Base-by-base conservation (phyloP, 2,113 vertebrate species). In the Phocoena sinus region DNA sequence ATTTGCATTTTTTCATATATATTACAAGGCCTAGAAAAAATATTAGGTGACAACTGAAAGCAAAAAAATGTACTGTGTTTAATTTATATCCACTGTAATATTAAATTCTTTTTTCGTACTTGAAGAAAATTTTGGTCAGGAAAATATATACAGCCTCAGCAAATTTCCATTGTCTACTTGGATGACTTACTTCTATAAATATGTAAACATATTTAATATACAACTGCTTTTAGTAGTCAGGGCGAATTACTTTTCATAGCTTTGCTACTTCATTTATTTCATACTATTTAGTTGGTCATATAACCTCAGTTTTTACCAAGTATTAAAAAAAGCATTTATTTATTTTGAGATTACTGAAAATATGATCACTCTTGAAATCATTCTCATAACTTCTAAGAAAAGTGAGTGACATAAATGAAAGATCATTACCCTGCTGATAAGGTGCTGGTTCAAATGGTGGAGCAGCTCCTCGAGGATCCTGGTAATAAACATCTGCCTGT, bases 401-500 rank as follows among this genome's bases (percentile, higher is more conserved):
- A 87, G 25, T 56, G 28, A 87, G 18, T 9, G 26, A 97, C 14
- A 77, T 44, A 83, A 94, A 79, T 47, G 23, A 86, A 94, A 85
- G 38, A 47, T 41, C 25, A 68, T 97, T 98, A 99, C 99, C 99
- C 98, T 99, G 97, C 31, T 99, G 98, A 97, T 99, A 99, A 33
- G 99, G 99, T 0, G 99, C 97, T 94, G 99, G 98, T n/a, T 99
- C 99, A 98, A 99, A 99, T 0, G 99, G 99, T 50, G 99, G 99
- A 26, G 99, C 99, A 89, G 99, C 98, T 44, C 99, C 99, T 82
- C 99, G 98, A 76, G 99, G 97, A 70, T 99, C 99, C 3, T 98
- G 98, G 91, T 99, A 99, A 98, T 99, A 99, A 85, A 99, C 98
- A 92, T 99, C 99, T 47, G 99, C 93, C 91, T 99, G 99, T 44